These are phyloP conservation scores for Gasterosteus aculeatus DNA, from an alignment of 2,113 vertebrate genomes.

Conservation along the genomic window DNA sequence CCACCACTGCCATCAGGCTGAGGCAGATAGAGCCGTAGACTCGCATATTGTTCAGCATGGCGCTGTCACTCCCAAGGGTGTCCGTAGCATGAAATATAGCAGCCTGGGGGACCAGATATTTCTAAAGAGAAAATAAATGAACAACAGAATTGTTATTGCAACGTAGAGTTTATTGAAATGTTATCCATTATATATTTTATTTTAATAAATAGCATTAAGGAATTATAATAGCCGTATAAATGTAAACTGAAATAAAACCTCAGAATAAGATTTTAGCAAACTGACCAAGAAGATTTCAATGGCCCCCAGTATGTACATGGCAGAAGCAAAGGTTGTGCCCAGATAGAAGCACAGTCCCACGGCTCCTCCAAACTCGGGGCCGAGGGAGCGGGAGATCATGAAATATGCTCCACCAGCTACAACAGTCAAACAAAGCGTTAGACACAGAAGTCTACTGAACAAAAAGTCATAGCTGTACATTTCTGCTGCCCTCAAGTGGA, in stretches of 20 bases:
- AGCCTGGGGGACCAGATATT: slow-evolving; percentile 92
- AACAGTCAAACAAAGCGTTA: slow-evolving; percentile 28
- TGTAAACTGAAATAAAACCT: background rate
- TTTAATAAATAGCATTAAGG: background rate
- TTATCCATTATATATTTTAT: background rate
- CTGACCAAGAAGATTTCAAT: slow-evolving; percentile 97
- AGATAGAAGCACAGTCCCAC: slow-evolving; percentile 97
- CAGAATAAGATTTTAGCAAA: slow-evolving; percentile 31
- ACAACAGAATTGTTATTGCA: background rate
- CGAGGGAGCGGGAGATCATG: slow-evolving; percentile 97
- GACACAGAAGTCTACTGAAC: background rate
- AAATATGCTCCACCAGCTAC: slow-evolving; percentile 97
- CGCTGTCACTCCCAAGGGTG: slow-evolving; percentile 83
- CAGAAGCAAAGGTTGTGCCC: slow-evolving; percentile 96
- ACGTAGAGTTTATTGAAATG: background rate
- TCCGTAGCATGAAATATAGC: slow-evolving; percentile 90
- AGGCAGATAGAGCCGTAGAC: slow-evolving; percentile 95
- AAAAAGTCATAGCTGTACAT: background rate
- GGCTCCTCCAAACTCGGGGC: slow-evolving; percentile 97
- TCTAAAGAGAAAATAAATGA: slow-evolving; percentile 78
- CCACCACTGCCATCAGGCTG: slow-evolving; percentile 93
- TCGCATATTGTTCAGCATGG: slow-evolving; percentile 96
- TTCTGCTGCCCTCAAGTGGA: slow-evolving; percentile 40
- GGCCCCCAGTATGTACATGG: slow-evolving; percentile 98
- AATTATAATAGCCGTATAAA: background rate